These are phyloP conservation scores for Monomorium pharaonis DNA, from an alignment of 1,140 invertebrate species.

Conservation along the genomic window DNA sequence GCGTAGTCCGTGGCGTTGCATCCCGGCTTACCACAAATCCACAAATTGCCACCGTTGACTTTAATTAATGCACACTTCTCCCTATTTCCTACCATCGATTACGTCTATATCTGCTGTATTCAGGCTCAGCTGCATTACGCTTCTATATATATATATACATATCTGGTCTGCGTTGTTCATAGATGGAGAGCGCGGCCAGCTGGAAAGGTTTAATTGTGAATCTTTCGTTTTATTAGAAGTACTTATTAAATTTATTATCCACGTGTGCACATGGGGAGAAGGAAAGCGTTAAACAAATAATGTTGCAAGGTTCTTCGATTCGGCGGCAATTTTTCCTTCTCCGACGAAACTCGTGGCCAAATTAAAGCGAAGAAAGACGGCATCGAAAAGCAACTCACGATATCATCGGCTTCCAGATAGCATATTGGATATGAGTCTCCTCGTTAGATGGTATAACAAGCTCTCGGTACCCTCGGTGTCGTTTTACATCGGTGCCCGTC, in stretches of 20 bases:
- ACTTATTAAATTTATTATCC: constrained; percentile 1
- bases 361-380: neutral
- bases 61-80: constrained; percentile 76
- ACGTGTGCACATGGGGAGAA: too few species aligned
- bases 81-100: constrained; percentile 63
- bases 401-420: neutral
- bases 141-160: constrained; percentile 28
- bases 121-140: neutral
- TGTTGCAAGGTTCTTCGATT: neutral
- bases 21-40: constrained; percentile 71
- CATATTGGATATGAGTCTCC: neutral
- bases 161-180: neutral
- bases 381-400: neutral
- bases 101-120: constrained; percentile 33
- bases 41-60: constrained; percentile 72
- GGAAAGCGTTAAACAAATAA: neutral
- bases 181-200: neutral
- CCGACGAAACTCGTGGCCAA: neutral
- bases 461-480: constrained; percentile 25
- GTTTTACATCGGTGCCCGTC: constrained; percentile 28
- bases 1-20: constrained; percentile 38
- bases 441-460: constrained; percentile 36
- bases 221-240: neutral
- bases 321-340: neutral
- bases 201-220: neutral